Conservation (phyloP, 2,888 invertebrate species). For the Amaurobius ferox region DNA sequence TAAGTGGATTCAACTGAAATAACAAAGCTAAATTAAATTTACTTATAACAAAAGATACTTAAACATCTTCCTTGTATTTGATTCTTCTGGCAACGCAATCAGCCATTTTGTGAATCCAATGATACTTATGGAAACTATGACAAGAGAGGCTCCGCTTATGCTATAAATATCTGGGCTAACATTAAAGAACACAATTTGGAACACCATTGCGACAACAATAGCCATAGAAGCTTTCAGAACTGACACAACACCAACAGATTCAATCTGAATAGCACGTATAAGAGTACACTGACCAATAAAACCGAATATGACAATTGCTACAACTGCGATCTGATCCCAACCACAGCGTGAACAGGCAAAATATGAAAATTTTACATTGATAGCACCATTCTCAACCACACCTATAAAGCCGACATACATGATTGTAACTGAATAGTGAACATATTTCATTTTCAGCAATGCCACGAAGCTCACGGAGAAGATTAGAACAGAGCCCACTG, state of each 20-base stretch:
- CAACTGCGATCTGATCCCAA: conserved; percentile 86
- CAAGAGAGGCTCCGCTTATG: conserved; percentile 88
- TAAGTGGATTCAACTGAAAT: too few relatives aligned
- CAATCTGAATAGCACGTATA: conserved; percentile 90
- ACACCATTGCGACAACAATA: conserved; percentile 92
- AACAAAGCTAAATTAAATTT: too few relatives aligned
- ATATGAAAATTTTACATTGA: conserved; percentile 85
- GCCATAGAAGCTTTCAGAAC: conserved; percentile 90
- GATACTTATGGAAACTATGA: conserved; percentile 89
- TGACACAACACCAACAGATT: conserved; percentile 94
- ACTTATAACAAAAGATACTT: neutral
- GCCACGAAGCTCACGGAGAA: conserved; percentile 91
- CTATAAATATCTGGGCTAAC: conserved; percentile 90
- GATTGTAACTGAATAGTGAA: conserved; percentile 94
- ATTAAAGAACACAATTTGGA: conserved; percentile 91
- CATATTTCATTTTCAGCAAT: conserved; percentile 86
- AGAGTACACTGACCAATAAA: conserved; percentile 80
- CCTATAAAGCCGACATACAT: conserved; percentile 90
- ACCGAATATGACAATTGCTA: conserved; percentile 77
- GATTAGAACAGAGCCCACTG: conserved; percentile 79
- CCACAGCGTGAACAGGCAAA: conserved; percentile 90
- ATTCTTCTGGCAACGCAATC: conserved; percentile 83
- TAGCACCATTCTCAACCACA: conserved; percentile 80
- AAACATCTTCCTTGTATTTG: conserved; percentile 17
- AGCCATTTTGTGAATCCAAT: conserved; percentile 92